These are phyloP conservation scores for Drosophila parabipectinata DNA, from an alignment of 1,140 invertebrate genomes.

Conservation along the genomic window DNA sequence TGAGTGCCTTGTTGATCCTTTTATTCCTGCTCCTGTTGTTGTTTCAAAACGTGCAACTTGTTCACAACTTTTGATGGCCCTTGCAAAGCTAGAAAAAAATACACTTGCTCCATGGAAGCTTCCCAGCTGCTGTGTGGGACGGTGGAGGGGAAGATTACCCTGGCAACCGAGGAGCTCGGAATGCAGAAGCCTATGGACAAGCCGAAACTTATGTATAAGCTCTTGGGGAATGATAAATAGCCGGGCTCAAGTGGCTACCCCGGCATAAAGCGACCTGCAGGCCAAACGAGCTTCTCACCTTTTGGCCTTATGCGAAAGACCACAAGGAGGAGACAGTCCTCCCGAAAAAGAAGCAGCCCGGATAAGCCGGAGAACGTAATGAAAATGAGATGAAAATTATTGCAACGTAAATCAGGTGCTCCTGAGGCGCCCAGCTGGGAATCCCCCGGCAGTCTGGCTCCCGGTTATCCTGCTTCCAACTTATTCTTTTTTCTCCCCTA, in stretches of 20 bases:
- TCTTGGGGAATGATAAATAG: slow-evolving; percentile 71
- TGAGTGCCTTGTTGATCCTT: slow-evolving; percentile 72
- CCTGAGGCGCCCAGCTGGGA: slow-evolving; percentile 62
- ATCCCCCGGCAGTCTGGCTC: slow-evolving; percentile 13
- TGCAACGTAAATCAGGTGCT: slow-evolving; percentile 76
- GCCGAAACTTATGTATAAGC: slow-evolving; percentile 55
- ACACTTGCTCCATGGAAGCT: slow-evolving; percentile 38
- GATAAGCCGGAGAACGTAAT: slow-evolving; percentile 65
- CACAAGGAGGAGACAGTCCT: slow-evolving; percentile 6
- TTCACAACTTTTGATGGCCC: slow-evolving; percentile 63
- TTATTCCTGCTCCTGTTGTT: slow-evolving; percentile 35
- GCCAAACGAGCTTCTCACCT: slow-evolving; percentile 57
- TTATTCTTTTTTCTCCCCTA: slow-evolving; percentile 8
- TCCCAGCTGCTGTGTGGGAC: slow-evolving; percentile 39
- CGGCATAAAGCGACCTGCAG: slow-evolving; percentile 34
- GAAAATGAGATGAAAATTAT: slow-evolving; percentile 82
- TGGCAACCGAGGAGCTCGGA: slow-evolving; percentile 32
- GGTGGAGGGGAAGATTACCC: neutral
- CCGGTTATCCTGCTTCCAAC: slow-evolving; percentile 24
- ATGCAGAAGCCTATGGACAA: slow-evolving; percentile 35
- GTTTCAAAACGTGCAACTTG: slow-evolving; percentile 58
- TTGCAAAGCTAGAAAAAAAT: slow-evolving; percentile 27
- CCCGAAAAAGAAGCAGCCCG: slow-evolving; percentile 18
- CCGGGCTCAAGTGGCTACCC: slow-evolving; percentile 52
- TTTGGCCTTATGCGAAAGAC: slow-evolving; percentile 38